A percentile compares a stretch with the other conserved stretches of the same genome.
Conservation (phyloP, 2,113 vertebrate genomes). For the Quiscalus mexicanus region DNA sequence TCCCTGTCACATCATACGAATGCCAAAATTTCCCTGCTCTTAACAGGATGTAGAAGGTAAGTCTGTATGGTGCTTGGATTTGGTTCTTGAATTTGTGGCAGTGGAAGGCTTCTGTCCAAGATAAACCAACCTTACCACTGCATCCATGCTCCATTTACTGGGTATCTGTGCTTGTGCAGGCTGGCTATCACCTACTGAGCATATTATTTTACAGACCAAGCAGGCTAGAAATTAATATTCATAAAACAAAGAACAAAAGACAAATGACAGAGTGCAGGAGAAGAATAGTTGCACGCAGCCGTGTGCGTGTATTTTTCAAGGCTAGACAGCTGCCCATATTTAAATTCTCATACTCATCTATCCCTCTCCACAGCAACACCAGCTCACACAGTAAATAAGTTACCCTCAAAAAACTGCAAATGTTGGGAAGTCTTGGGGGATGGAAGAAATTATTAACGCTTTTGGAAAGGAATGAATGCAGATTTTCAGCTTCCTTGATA, state of each 20-base stretch:
- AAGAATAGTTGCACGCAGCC: not conserved
- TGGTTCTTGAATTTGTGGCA: not conserved
- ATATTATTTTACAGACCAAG: not conserved
- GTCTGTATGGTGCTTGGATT: not conserved
- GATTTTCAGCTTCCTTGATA: not conserved
- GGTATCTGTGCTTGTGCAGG: not conserved
- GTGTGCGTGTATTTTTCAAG: accelerated
- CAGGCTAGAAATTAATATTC: not conserved
- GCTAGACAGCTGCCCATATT: not conserved
- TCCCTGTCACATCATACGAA: not conserved
- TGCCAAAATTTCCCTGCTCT: not conserved
- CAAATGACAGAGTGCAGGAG: not conserved
- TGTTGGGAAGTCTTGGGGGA: not conserved
- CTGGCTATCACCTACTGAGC: not conserved
- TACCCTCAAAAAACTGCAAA: not conserved
- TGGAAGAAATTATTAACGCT: not conserved
- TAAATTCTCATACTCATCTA: not conserved
- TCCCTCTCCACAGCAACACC: not conserved
- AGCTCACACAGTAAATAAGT: not conserved
- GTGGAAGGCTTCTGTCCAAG: not conserved
- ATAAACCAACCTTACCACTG: not conserved
- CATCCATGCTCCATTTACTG: not conserved
- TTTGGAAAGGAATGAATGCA: not conserved
- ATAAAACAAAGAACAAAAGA: not conserved
- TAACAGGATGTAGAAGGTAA: not conserved